phyloP scores from a whole-genome alignment of 2,888 invertebrate species.

The Odontocerum albicorne region DNA sequence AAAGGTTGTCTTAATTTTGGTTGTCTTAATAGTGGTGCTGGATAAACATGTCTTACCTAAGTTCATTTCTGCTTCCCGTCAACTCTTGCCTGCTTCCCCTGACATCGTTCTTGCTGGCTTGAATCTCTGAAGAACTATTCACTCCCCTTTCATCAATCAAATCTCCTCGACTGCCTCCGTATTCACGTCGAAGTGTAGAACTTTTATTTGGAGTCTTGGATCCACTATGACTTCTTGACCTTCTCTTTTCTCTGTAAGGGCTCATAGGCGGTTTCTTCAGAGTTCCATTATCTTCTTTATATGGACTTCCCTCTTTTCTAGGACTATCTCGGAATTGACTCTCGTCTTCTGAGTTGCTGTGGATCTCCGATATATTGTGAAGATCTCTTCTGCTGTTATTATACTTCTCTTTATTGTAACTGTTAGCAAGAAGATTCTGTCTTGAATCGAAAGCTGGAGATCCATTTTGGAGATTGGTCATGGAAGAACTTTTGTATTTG shows the following conservation, averaged over 20 bases:
- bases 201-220: conserved; percentile 49
- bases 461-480: conserved; percentile 50
- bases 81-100: conserved; percentile 48
- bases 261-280: conserved; percentile 50
- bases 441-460: conserved; percentile 25
- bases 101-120: conserved; percentile 47
- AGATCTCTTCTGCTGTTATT: conserved; percentile 34
- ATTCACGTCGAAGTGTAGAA: conserved; percentile 39
- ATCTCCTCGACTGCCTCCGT: conserved; percentile 41
- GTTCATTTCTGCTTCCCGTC: conserved; percentile 48
- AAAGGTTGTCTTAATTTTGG: no score
- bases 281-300: conserved; percentile 12
- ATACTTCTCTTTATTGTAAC: conserved; percentile 34
- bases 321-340: conserved; percentile 45
- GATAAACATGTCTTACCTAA: conserved; percentile 45
- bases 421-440: conserved; percentile 30
- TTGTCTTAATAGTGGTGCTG: not conserved
- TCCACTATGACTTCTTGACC: conserved; percentile 53
- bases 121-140: conserved; percentile 45
- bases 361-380: conserved; percentile 56
- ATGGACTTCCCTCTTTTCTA: conserved; percentile 18
- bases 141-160: conserved; percentile 23
- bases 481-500: conserved; percentile 50
- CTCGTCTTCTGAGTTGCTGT: conserved; percentile 52
- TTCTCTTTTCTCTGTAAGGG: conserved; percentile 46